Base-by-base conservation (phyloP, 2,888 invertebrate genomes). In the Apamea epomidion region DNA sequence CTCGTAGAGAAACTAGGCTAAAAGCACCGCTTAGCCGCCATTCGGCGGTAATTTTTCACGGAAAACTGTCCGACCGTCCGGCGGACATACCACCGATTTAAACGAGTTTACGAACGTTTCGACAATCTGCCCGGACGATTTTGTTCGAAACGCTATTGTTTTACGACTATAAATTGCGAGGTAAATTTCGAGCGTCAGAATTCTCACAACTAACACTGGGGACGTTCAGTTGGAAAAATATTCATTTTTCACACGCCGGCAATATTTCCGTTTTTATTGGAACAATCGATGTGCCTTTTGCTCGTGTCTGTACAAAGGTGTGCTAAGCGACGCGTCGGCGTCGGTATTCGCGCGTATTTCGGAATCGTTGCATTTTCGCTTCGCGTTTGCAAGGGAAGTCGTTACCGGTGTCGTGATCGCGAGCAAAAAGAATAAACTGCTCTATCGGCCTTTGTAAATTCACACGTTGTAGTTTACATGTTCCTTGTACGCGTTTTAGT, bases 221-320 rank as follows among this genome's bases (percentile, higher is more conserved):
- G 80, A 87, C 84, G 88, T 82, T 92, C 91, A 90, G 91, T 88
- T 90, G 91, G 92, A 91, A 93, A 94, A 93, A 93, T 93, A 93
- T 94, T 92, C 93, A 93, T 93, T 94, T 95, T 95, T 93, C 93
- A 92, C 90, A 91, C 91, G 91, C 83, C 89, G 87, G 91, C 92
- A 93, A 94, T 93, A 93, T 95, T 95, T 94, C 93, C 93, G 94
- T 94, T 95, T 94, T 94, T 93, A 94, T 94, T 92, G 91, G 92
- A 93, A 94, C 94, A 95, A 95, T 95, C 92, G 94, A 89, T 86
- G 92, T 91, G 90, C 92, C 92, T 94, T 94, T 94, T 92, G 91
- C 90, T 91, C 91, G 91, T 92, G 90, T 89, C 90, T 89, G 80
- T 88, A 93, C 93, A 94, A 93, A 94, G 91, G 91, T 88, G 85